Base-by-base conservation (phyloP, 2,888 invertebrate species). In the Cephus runcator region DNA sequence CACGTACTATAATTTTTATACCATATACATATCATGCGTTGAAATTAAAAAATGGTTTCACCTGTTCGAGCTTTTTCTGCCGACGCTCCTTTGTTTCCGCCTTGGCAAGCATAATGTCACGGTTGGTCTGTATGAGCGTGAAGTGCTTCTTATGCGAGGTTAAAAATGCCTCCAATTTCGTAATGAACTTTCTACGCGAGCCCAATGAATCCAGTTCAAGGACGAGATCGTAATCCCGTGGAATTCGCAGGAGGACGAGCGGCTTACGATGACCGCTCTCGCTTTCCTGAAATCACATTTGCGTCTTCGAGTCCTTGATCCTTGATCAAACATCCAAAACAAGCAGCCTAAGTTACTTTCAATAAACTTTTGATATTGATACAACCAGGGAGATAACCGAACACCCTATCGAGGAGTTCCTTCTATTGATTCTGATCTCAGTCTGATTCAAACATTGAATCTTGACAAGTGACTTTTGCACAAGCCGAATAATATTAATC, bases 21-120 rank as follows among this genome's bases (percentile, higher is more conserved):
- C 40, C 15, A 40, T 2, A 15, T 15, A 4, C 1, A 4, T 15
- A 40, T 2, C 4, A 40, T 15, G 6, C 6, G 40, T 6, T 9
- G 40, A 56, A 56, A 23, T 23, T 23, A 56, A 11, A 31, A n/a
- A 74, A 34, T n/a, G 36, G n/a, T 40, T 12, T 1, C 80, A 91
- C 91, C 89, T 91, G 96, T 90, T 98, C 98, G 77, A 99, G 91
- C 83, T 97, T 95, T 87, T 96, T 96, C 90, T 98, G 98, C n/a
- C 98, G 92, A 11, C 98, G 93, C 88, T 98, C 98, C 84, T 97
- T 95, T 0, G 98, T 98, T 92, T 98, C 98, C 12, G 98, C 98
- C 88, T 97, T 96, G 12, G 97, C 96, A 78, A 98, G 91, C 94
- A 98, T 97, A 82, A 97, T 95, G 84, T 98, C 98, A 40, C 97